Percentiles rank a stretch among this genome's conserved stretches.
These are phyloP conservation scores for Drosophila gaucha DNA, from an alignment of 2,888 invertebrate species.

Conservation along the genomic window DNA sequence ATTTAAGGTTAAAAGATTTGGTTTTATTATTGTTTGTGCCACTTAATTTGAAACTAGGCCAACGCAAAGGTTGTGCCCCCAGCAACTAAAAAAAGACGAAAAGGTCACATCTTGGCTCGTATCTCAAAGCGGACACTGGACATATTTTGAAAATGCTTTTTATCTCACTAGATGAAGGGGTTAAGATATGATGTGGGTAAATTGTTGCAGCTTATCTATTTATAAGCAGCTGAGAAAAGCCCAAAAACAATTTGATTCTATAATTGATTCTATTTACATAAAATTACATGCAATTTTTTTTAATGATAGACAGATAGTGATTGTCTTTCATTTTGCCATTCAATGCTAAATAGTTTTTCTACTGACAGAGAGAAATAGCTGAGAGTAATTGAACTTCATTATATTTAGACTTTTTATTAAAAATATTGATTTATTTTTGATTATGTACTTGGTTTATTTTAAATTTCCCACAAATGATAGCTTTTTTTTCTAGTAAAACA, in stretches of 20 bases:
- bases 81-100: conserved; percentile 10
- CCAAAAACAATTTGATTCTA: neutral
- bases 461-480: too few relatives aligned
- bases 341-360: too few relatives aligned
- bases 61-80: conserved; percentile 39
- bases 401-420: neutral
- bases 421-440: neutral
- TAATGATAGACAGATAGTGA: too few relatives aligned
- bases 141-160: conserved; percentile 20
- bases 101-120: conserved; percentile 25
- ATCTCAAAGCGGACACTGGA: conserved; percentile 10
- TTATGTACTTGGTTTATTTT: too few relatives aligned
- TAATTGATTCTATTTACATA: too few relatives aligned
- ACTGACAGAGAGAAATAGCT: neutral
- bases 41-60: conserved; percentile 70
- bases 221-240: neutral
- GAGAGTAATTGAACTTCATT: conserved; percentile 2
- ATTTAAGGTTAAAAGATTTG: conserved; percentile 67
- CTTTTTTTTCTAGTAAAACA: neutral
- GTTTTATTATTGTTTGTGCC: conserved; percentile 49
- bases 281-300: too few relatives aligned
- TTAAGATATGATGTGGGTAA: conserved; percentile 4
- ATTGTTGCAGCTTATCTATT: neutral
- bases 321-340: too few relatives aligned
- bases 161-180: conserved; percentile 3